Evolutionary conservation across 2,113 vertebrate species (phyloP), one percentile per base, ranked within the genome.

Genomic region (Eulacestoma nigropectus): DNA sequence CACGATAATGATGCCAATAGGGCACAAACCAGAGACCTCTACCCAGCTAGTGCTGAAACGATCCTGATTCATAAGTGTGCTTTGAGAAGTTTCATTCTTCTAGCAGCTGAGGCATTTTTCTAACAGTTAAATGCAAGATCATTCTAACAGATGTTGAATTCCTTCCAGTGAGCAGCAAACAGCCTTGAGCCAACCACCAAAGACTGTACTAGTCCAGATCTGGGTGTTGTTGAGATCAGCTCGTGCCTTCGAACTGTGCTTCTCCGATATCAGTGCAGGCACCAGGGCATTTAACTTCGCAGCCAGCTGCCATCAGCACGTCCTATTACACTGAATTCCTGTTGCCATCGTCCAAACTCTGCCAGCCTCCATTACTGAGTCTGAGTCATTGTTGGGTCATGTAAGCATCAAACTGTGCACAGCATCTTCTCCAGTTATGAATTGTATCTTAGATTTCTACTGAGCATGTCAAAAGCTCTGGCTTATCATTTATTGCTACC

Each of bases 11-110:
- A 92, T 72, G 62, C 56, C 82, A 90, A 32, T 87, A 89, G 90
- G 62, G 11, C 50, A 55, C 83, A 94, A 64, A 96, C 42, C 42
- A 96, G 85, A 96, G 84, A 87, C 56, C 59, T 94, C 65, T 65
- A 81, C 82, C 67, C 80, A 87, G 65, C 80, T 91, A 78, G 56
- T 75, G 63, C 23, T 72, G 85, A 68, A 94, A 93, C 1, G 1
- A 75, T 81, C 27, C 37, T 87, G 76, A 88, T 50, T 90, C 86
- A 62, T 87, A 92, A 64, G 18, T 16, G 21, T 47, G 41, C 22
- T 90, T 92, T 93, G 67, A 87, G 53, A 88, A 92, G 32, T 92
- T 94, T 60, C n/a, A 89, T 92, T 96, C 80, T 89, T 96, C 35
- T 69, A 94, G 65, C 52, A 95, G 68, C 86, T 89, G 90, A 90